Evolutionary conservation across 2,888 invertebrate species (phyloP).

Genomic region (Callinectes sapidus): DNA sequence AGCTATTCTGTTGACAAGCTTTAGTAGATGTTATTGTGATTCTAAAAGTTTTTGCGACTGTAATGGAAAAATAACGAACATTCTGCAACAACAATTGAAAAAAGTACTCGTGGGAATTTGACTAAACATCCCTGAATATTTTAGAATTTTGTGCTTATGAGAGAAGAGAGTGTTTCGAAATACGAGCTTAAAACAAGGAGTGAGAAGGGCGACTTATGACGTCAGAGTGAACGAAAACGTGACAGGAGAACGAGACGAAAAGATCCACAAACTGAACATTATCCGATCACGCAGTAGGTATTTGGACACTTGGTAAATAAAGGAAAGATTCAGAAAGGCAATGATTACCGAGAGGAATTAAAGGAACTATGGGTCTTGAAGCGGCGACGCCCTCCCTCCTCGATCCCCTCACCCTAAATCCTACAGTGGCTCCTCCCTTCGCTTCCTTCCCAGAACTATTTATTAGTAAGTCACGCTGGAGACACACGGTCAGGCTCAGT

Average conservation of each 20-base stretch:
- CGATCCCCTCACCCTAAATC: not conserved
- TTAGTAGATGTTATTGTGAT: too few relatives aligned
- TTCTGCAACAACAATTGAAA: too few relatives aligned
- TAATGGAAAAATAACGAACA: too few relatives aligned
- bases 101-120: too few relatives aligned
- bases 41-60: too few relatives aligned
- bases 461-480: constrained; percentile 1
- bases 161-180: too few relatives aligned
- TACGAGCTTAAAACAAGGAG: too few relatives aligned
- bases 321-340: not conserved
- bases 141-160: too few relatives aligned
- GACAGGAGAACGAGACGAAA: not conserved
- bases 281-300: not conserved
- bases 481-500: not conserved
- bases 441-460: constrained; percentile 20
- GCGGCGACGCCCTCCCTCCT: not conserved
- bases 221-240: too few relatives aligned
- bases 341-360: not conserved
- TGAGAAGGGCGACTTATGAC: too few relatives aligned
- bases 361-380: constrained; percentile 12
- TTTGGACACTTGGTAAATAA: not conserved
- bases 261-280: not conserved
- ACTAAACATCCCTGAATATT: too few relatives aligned
- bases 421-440: not conserved
- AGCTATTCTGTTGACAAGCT: too few relatives aligned